Base-by-base conservation (phyloP, 1,140 invertebrate genomes). In the Leguminivora glycinivorella region DNA sequence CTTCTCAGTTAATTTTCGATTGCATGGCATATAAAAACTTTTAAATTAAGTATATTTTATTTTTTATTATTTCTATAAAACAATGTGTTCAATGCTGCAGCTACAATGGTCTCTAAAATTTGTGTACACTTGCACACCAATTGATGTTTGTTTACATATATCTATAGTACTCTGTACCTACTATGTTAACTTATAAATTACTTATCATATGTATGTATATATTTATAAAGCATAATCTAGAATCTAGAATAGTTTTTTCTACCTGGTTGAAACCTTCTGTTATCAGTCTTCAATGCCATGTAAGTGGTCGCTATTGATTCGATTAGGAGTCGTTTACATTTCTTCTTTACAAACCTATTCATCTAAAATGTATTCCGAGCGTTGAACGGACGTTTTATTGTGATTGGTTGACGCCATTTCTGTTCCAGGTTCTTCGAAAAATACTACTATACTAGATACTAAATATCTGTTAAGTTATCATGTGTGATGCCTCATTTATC, bases 21-120 rank as follows among this genome's bases (percentile, higher is more conserved):
- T 85, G 83, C 83, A 85, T 85, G 83, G 74, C 56, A 74, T 70
- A 52, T 68, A 52, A 40, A 12, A 67, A 78, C 76, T 73, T 75
- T 38, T 73, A 60, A 72, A 68, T 74, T 67, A 71, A 58, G 73
- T 72, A 70, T 73, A 69, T 71, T 43, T 67, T 71, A 70, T 71
- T 76, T 70, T 75, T 77, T 83, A 81, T 74, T 72, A 70, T 83
- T 83, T 83, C 79, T 76, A 76, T 58, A 52, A 34, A 22, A 47
- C n/a, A 43, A 69, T 31, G n/a, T 63, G 26, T 31, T 63, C 17
- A 25, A 31, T 68, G 67, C 19, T 19, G 38, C 66, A 68, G 22
- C 38, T 68, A 25, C 17, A 67, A 34, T 22, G 6, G 24, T 19
- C 4, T 9, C 25, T 22, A 17, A 25, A 43, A 43, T 17, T 19